A percentile compares a stretch with the other conserved stretches of the same genome.
Conservation (phyloP, 2,113 vertebrate species). For the Caracal caracal region DNA sequence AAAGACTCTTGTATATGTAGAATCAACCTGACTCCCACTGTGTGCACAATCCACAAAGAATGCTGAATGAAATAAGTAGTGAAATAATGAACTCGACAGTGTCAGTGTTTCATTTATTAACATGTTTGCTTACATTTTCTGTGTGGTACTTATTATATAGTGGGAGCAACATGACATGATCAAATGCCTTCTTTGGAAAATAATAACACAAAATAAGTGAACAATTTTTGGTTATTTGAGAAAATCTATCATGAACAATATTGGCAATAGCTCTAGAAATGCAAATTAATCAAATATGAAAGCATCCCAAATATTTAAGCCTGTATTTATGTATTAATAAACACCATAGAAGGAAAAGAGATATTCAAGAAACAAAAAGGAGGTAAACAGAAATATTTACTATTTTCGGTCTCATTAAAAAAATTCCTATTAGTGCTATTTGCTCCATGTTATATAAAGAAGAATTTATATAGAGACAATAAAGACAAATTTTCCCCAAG, state of each 20-base stretch:
- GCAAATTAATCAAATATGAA: neutral
- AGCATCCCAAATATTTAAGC: neutral
- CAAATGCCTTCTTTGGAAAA: slow-evolving; percentile 8
- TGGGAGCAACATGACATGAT: neutral
- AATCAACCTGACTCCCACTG: neutral
- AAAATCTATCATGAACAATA: slow-evolving; percentile 3
- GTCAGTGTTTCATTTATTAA: neutral
- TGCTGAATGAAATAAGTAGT: neutral
- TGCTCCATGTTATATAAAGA: neutral
- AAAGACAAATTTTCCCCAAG: neutral
- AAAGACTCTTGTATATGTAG: neutral
- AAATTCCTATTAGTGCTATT: neutral
- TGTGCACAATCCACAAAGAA: neutral
- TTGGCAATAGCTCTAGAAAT: neutral
- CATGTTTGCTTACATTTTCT: neutral
- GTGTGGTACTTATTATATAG: neutral
- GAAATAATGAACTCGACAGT: neutral
- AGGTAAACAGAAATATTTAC: neutral
- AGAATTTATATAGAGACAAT: neutral
- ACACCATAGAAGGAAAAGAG: neutral
- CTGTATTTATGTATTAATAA: slow-evolving; percentile 21
- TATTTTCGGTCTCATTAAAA: slow-evolving; percentile 7
- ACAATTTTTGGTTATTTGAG: slow-evolving; percentile 1
- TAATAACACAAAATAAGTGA: neutral
- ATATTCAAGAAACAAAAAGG: neutral